A percentile compares a stretch with the other conserved stretches of the same genome.
Conservation (phyloP, 64 coral and sea anemone genomes). For the Montipora sp. region DNA sequence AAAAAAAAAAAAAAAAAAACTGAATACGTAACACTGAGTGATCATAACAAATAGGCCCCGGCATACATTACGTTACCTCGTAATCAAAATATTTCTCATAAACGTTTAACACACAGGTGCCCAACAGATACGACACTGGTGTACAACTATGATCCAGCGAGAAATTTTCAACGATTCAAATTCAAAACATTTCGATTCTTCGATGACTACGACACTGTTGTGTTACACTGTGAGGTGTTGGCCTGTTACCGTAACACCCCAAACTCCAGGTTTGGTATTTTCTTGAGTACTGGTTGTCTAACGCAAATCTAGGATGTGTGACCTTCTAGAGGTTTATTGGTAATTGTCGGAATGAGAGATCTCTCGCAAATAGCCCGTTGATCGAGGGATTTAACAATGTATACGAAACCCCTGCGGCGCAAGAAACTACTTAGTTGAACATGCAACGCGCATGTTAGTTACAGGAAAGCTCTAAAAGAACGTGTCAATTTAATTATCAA, state of each 20-base stretch:
- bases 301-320: not conserved
- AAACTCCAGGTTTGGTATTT: not conserved
- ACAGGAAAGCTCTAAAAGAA: too few relatives aligned
- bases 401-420: too few relatives aligned
- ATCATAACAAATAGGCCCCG: too few relatives aligned
- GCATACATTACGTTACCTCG: not conserved
- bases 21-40: too few relatives aligned
- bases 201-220: slow-evolving; percentile 12
- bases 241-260: not conserved
- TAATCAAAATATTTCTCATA: not conserved
- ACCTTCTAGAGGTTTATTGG: not conserved
- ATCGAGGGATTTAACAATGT: too few relatives aligned
- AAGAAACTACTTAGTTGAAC: too few relatives aligned
- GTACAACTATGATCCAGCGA: not conserved
- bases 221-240: slow-evolving; percentile 21
- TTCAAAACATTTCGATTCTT: slow-evolving; percentile 13
- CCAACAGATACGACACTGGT: slow-evolving; percentile 16
- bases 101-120: not conserved
- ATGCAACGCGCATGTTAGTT: too few relatives aligned
- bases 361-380: too few relatives aligned
- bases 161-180: slow-evolving; percentile 1
- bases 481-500: too few relatives aligned
- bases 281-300: not conserved
- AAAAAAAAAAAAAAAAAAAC: too few relatives aligned
- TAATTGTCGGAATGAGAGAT: too few relatives aligned